Percentiles rank a stretch among this genome's conserved stretches.
phyloP scores from a whole-genome alignment of 2,888 invertebrate genomes.

The Tetropium fuscum region DNA sequence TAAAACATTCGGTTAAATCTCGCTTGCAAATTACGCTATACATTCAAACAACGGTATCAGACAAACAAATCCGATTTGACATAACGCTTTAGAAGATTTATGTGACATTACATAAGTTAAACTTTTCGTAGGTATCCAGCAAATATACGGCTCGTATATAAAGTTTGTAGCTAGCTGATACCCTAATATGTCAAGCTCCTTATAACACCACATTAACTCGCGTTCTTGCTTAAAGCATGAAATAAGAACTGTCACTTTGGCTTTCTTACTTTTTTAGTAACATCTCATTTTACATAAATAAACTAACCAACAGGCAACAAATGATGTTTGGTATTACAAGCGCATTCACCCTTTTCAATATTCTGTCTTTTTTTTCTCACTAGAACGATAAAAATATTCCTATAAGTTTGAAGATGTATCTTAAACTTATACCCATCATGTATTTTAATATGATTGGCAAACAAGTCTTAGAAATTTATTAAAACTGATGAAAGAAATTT shows the following conservation, averaged over 20 bases:
- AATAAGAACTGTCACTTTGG: constrained; percentile 20
- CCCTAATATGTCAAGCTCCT: constrained; percentile 45
- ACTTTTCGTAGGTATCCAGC: constrained; percentile 42
- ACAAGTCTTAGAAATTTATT: too few species aligned
- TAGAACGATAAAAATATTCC: too few species aligned
- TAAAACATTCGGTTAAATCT: constrained; percentile 11
- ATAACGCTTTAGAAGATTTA: constrained; percentile 37
- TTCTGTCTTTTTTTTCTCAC: too few species aligned
- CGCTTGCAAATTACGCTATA: constrained; percentile 8
- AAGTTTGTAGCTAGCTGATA: constrained; percentile 39
- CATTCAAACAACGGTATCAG: constrained; percentile 9
- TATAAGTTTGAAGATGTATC: too few species aligned
- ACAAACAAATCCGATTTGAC: constrained; percentile 34
- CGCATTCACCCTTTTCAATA: too few species aligned
- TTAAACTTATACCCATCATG: too few species aligned
- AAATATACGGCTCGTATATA: constrained; percentile 40
- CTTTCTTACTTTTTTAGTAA: constrained; percentile 30
- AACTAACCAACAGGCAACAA: too few species aligned
- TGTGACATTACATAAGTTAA: constrained; percentile 41
- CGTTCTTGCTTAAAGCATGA: constrained; percentile 37
- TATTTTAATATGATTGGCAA: too few species aligned
- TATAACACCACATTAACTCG: constrained; percentile 44
- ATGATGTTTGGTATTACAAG: too few species aligned
- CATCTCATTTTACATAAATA: too few species aligned
- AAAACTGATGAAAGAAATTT: too few species aligned